Evolutionary conservation across 2,113 vertebrate genomes (phyloP).

Genomic region (Dipodomys spectabilis): DNA sequence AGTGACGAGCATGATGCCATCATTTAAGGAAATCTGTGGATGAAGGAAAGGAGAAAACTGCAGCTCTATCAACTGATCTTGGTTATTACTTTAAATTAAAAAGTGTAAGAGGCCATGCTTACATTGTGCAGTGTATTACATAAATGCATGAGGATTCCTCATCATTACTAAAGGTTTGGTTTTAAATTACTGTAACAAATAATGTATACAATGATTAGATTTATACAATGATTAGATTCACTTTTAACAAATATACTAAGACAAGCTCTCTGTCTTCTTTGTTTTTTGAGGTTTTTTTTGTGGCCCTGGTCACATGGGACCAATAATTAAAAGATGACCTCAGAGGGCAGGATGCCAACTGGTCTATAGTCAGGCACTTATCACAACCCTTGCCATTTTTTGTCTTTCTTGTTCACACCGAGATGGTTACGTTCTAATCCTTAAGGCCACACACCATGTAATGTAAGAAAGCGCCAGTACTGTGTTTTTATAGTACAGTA

Average conservation of each 20-base stretch:
- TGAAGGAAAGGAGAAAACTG: conserved; percentile 43
- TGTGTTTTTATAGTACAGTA: not conserved
- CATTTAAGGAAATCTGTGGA: conserved; percentile 83
- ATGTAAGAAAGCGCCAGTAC: not conserved
- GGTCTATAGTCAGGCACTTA: not conserved
- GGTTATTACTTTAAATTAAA: conserved; percentile 65
- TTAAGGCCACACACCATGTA: not conserved
- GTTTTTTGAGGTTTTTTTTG: too few species aligned
- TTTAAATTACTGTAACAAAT: not conserved
- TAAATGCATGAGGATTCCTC: conserved; percentile 50
- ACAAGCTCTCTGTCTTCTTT: not conserved
- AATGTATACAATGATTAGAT: not conserved
- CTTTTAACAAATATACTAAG: not conserved
- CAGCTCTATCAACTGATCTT: not conserved
- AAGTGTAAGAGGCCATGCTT: conserved; percentile 17
- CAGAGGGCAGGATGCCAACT: not conserved
- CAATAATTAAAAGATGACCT: not conserved
- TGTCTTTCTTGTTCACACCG: not conserved
- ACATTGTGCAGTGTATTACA: not conserved
- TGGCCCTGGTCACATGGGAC: not conserved
- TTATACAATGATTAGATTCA: not conserved
- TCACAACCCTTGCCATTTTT: not conserved
- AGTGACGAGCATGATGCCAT: conserved; percentile 90
- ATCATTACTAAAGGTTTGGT: conserved; percentile 42
- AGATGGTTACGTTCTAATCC: not conserved